Percentiles rank a stretch among this genome's conserved stretches.
phyloP scores from a whole-genome alignment of 2,113 vertebrate species.

The Romanogobio albipinnatus region DNA sequence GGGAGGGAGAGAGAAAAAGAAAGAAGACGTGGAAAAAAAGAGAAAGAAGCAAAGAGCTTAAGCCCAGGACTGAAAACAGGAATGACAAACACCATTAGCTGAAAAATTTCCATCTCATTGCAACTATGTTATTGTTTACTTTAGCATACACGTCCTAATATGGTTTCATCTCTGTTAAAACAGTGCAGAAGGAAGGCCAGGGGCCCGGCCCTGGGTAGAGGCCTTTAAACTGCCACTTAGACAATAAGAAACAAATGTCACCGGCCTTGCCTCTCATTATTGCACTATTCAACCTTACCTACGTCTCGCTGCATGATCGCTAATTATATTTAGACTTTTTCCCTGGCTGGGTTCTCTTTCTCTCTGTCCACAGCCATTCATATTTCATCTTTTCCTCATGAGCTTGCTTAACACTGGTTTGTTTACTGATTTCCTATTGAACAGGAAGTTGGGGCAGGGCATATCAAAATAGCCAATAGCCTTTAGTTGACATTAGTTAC shows the following conservation, averaged over 20 bases:
- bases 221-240: conserved; percentile 85
- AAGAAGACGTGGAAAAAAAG: conserved; percentile 58
- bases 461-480: neutral
- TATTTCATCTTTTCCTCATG: neutral
- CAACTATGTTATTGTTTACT: conserved; percentile 99
- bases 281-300: conserved; percentile 75
- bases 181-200: conserved; percentile 68
- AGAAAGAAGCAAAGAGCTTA: conserved; percentile 52
- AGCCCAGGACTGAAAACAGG: conserved; percentile 78
- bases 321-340: conserved; percentile 62
- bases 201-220: conserved; percentile 82
- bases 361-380: conserved; percentile 15
- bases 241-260: conserved; percentile 94
- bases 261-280: conserved; percentile 78
- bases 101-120: conserved; percentile 91
- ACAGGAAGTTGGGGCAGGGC: neutral
- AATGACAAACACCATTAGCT: conserved; percentile 89
- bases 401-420: neutral
- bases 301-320: conserved; percentile 60
- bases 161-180: conserved; percentile 90
- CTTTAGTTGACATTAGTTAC: neutral
- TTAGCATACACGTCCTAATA: conserved; percentile 96
- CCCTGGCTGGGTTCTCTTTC: conserved; percentile 53
- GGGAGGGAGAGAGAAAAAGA: conserved; percentile 57
- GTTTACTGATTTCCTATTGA: neutral